Evolutionary conservation across 2,888 invertebrate genomes (phyloP).

Genomic region (Cephus spinipes): DNA sequence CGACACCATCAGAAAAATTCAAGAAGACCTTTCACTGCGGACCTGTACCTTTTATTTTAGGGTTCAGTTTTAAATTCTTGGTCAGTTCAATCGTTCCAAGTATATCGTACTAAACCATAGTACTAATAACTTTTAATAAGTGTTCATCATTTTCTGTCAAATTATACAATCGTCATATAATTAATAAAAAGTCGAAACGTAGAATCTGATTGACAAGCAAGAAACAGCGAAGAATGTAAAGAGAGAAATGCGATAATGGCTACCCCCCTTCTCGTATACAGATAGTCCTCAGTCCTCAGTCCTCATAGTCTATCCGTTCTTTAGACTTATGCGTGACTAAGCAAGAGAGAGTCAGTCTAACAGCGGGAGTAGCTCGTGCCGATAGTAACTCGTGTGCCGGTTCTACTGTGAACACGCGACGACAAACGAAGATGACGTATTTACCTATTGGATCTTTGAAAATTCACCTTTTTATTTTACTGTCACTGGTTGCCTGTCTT

Average conservation of each 20-base stretch:
- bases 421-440: neutral
- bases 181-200: neutral
- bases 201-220: neutral
- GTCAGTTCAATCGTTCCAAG: neutral
- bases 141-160: neutral
- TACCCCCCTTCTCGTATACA: constrained; percentile 43
- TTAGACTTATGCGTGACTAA: neutral
- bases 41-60: neutral
- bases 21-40: neutral
- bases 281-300: constrained; percentile 24
- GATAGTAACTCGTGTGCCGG: neutral
- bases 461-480: neutral
- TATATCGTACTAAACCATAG: neutral
- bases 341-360: neutral
- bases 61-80: neutral
- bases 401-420: neutral
- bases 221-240: constrained; percentile 51
- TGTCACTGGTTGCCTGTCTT: neutral
- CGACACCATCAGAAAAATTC: neutral
- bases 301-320: neutral
- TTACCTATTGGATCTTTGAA: neutral
- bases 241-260: constrained; percentile 57
- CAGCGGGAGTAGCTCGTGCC: neutral
- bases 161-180: neutral
- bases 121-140: neutral